These are phyloP conservation scores for Antidorcas marsupialis DNA, from an alignment of 2,113 vertebrate genomes.

Conservation along the genomic window DNA sequence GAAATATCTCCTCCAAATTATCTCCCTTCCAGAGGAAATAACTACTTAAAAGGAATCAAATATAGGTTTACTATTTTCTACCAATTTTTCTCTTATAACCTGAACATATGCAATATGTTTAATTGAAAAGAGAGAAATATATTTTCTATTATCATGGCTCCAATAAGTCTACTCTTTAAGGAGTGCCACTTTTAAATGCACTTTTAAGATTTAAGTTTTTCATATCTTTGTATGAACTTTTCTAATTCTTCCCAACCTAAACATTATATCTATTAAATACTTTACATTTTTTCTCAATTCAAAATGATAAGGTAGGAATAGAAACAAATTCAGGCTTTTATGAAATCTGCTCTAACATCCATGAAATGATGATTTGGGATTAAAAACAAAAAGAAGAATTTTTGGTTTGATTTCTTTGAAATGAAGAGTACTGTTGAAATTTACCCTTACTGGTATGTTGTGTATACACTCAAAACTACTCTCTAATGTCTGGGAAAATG, in stretches of 20 bases:
- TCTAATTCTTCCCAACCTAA: not conserved
- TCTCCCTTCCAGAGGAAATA: not conserved
- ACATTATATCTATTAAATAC: not conserved
- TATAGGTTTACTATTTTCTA: not conserved
- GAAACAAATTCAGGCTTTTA: not conserved
- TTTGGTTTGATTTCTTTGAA: not conserved
- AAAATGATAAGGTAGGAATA: not conserved
- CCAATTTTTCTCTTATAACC: not conserved
- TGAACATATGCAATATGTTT: not conserved
- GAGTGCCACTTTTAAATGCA: not conserved
- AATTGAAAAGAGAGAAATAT: not conserved
- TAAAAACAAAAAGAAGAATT: not conserved
- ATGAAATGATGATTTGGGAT: not conserved
- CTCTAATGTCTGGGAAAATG: not conserved
- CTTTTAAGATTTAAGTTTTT: constrained; percentile 18
- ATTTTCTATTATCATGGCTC: not conserved
- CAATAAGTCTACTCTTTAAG: not conserved
- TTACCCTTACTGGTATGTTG: not conserved
- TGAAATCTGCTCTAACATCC: not conserved
- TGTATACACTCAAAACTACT: not conserved
- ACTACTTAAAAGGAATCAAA: not conserved
- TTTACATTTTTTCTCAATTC: not conserved
- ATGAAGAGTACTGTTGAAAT: not conserved
- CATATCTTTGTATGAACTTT: not conserved
- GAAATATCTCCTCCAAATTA: not conserved